Evolutionary conservation across 2,113 vertebrate species (phyloP).

Genomic region (Xenotilapia longispinis): DNA sequence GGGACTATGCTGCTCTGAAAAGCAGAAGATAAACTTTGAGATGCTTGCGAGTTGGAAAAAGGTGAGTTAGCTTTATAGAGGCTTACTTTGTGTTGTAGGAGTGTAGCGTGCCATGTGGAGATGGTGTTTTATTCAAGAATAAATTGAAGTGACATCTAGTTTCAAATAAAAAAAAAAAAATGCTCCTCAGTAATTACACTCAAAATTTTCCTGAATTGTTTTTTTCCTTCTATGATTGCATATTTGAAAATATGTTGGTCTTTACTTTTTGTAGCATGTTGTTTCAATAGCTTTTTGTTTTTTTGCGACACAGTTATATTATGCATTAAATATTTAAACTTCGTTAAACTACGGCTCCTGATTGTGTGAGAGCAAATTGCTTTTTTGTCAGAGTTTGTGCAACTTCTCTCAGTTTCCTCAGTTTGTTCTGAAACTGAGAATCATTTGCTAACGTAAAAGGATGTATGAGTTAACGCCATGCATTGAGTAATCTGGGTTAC

Average conservation of each 20-base stretch:
- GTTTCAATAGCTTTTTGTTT: not conserved
- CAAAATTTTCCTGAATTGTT: not conserved
- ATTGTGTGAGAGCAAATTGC: not conserved
- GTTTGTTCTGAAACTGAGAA: not conserved
- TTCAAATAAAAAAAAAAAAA: accelerated
- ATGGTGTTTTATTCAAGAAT: not conserved
- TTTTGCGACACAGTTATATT: not conserved
- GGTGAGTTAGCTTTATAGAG: slow-evolving; percentile 44
- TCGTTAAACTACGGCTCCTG: not conserved
- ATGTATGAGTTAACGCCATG: slow-evolving; percentile 14
- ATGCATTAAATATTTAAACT: not conserved
- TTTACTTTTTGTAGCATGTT: not conserved
- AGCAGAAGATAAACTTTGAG: slow-evolving; percentile 52
- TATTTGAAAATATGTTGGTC: not conserved
- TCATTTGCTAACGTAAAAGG: slow-evolving; percentile 28
- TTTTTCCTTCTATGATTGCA: not conserved
- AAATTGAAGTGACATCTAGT: not conserved
- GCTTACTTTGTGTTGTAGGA: not conserved
- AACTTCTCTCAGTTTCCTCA: not conserved
- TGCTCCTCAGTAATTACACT: not conserved
- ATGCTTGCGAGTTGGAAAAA: slow-evolving; percentile 56
- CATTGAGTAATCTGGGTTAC: slow-evolving; percentile 26
- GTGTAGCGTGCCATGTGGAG: not conserved
- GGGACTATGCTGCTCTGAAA: slow-evolving; percentile 73
- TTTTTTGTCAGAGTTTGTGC: not conserved